A percentile compares a stretch with the other conserved stretches of the same genome.
phyloP scores from a whole-genome alignment of 2,113 vertebrate genomes.

The Bubo bubo region DNA sequence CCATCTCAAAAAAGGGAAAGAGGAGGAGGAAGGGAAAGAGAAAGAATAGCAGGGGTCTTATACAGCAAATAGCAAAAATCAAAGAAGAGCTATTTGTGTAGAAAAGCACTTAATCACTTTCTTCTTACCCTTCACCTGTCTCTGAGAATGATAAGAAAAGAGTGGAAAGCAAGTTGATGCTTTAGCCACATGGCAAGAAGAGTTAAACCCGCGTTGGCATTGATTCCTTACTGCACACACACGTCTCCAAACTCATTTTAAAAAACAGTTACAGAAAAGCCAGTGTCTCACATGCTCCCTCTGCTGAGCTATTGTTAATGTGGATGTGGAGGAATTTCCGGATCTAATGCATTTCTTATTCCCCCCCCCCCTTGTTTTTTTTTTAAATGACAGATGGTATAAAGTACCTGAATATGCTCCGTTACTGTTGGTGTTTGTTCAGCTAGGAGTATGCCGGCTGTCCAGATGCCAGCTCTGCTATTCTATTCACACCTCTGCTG shows the following conservation, averaged over 20 bases:
- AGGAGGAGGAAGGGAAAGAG: too few species aligned
- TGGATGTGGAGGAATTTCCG: neutral
- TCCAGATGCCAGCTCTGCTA: constrained; percentile 9
- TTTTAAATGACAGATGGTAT: neutral
- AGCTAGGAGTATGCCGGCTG: neutral
- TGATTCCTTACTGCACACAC: rapidly evolving
- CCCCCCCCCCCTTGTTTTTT: too few species aligned
- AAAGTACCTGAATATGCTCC: neutral
- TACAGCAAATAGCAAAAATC: neutral
- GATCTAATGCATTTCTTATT: neutral
- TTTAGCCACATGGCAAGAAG: rapidly evolving
- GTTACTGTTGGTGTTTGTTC: neutral
- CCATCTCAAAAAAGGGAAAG: neutral
- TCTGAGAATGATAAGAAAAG: neutral
- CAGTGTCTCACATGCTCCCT: rapidly evolving
- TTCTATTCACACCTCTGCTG: constrained; percentile 32
- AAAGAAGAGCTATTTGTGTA: neutral
- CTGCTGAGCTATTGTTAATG: neutral
- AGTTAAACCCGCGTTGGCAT: neutral
- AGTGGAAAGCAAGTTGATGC: neutral
- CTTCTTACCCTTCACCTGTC: neutral
- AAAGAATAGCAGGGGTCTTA: neutral
- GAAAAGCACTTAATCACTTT: neutral
- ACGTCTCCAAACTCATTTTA: neutral
- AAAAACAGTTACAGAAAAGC: neutral